Evolutionary conservation across 2,113 vertebrate species (phyloP).

Genomic region (Epinephelus lanceolatus): DNA sequence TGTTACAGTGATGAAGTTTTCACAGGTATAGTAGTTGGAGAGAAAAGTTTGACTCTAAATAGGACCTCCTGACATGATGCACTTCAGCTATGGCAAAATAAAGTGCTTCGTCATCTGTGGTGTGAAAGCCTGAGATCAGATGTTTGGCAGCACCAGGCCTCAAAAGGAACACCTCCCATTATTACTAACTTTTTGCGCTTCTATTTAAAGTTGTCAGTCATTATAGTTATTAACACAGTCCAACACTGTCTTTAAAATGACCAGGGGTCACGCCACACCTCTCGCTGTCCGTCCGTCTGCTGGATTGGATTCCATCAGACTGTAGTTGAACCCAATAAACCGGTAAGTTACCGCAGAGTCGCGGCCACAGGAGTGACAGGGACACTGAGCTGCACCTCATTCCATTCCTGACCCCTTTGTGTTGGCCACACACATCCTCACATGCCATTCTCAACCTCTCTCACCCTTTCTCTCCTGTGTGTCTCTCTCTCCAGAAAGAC

Average conservation of each 20-base stretch:
- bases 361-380: constrained; percentile 42
- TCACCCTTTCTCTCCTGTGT: constrained; percentile 24
- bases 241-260: neutral
- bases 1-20: too few relatives aligned
- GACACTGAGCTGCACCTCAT: constrained; percentile 68
- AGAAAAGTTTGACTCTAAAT: neutral
- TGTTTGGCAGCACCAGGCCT: neutral
- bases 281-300: neutral
- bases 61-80: too few relatives aligned
- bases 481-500: constrained; percentile 42
- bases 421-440: constrained; percentile 63
- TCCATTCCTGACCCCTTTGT: constrained; percentile 76
- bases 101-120: neutral
- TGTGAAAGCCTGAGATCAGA: neutral
- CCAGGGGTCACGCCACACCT: neutral
- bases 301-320: neutral
- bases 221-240: neutral
- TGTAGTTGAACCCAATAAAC: neutral
- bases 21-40: neutral
- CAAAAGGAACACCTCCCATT: neutral
- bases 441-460: constrained; percentile 75
- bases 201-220: neutral
- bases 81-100: neutral
- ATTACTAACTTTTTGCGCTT: neutral
- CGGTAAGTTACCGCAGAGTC: neutral